These are phyloP conservation scores for Gavialis gangeticus DNA, from an alignment of 2,113 vertebrate genomes.

Conservation along the genomic window DNA sequence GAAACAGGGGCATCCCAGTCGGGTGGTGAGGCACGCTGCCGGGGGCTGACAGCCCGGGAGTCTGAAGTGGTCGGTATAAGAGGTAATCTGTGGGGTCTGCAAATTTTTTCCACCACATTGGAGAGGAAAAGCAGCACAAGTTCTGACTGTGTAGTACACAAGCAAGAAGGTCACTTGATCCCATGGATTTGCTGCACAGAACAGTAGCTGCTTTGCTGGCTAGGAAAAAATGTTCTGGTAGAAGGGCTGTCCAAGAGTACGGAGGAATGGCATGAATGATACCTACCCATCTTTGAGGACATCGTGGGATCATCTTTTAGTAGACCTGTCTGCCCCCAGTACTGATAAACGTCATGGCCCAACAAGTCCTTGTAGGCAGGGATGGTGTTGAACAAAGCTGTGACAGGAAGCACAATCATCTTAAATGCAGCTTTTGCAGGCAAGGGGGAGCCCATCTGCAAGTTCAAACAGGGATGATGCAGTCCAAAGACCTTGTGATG, in stretches of 20 bases:
- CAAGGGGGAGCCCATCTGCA: background rate
- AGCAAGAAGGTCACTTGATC: background rate
- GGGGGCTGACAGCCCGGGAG: background rate
- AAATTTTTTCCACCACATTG: no score
- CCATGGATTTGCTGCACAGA: no score
- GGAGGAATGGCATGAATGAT: background rate
- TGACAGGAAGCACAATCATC: background rate
- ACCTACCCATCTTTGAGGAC: background rate
- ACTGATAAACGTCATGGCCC: background rate
- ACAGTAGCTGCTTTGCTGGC: background rate
- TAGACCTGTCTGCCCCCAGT: background rate
- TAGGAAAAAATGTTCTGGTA: background rate
- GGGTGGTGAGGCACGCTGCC: background rate
- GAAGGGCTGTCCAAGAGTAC: background rate
- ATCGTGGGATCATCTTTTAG: background rate
- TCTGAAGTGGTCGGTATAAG: background rate
- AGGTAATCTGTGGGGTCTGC: no score
- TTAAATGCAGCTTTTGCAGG: background rate
- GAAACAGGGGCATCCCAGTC: background rate
- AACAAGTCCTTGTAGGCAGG: background rate
- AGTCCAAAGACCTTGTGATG: background rate
- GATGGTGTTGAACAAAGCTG: background rate
- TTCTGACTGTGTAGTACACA: fast-evolving
- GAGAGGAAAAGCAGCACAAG: background rate
- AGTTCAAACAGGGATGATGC: background rate